Conservation (phyloP, 2,797 vertebrate species). For the Galagoides demidoff region DNA sequence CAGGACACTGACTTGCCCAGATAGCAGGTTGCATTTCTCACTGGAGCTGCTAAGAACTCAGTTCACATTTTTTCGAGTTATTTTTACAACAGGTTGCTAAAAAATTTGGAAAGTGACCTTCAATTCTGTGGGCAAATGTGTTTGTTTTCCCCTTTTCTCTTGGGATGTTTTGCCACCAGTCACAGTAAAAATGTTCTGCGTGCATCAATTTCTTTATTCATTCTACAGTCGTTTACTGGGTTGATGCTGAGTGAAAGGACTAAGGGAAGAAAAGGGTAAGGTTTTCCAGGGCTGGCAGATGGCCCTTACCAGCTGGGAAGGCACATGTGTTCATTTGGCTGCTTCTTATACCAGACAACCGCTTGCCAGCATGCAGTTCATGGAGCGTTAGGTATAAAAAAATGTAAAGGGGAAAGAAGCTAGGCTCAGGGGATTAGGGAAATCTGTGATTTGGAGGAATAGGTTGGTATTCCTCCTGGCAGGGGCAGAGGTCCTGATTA, state of each 20-base stretch:
- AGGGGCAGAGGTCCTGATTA: not conserved
- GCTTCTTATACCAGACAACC: not conserved
- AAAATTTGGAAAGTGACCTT: slow-evolving; percentile 7
- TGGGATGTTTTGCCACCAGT: not conserved
- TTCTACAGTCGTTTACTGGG: not conserved
- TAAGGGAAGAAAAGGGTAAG: not conserved
- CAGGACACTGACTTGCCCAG: not conserved
- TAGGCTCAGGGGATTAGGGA: not conserved
- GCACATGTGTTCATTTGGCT: not conserved
- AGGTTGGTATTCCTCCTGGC: not conserved
- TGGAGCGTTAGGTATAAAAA: not conserved
- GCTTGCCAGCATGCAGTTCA: not conserved
- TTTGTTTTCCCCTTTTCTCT: not conserved
- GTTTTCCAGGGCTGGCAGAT: too few relatives aligned
- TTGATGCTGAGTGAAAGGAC: not conserved
- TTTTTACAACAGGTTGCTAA: not conserved
- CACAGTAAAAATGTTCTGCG: slow-evolving; percentile 29
- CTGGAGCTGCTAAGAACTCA: not conserved
- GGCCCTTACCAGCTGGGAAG: not conserved
- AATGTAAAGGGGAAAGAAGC: not conserved
- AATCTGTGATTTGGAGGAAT: slow-evolving; percentile 1
- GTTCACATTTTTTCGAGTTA: not conserved
- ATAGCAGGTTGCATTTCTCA: not conserved
- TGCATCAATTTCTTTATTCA: not conserved
- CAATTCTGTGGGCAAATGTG: not conserved